Evolutionary conservation across 1,140 invertebrate genomes (phyloP), one percentile per base, ranked within the genome.

Genomic region (Globodera rostochiensis): DNA sequence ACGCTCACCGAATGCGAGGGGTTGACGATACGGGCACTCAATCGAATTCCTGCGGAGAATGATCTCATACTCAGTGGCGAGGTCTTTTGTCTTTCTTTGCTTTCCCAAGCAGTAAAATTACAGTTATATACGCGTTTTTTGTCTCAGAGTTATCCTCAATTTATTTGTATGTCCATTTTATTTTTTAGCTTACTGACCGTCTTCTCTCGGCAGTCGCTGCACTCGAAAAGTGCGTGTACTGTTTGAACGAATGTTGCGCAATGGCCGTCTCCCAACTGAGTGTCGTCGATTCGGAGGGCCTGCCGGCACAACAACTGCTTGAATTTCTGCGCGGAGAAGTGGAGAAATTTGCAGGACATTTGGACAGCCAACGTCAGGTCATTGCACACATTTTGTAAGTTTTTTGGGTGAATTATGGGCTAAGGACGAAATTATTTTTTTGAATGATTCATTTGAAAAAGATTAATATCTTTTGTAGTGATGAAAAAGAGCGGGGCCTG

Each of bases 251-350:
- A 47, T 69, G 66, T 21, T 78, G 77, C 46, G 66, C 64, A 49
- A 78, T 78, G 77, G 64, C 77, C 53, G 70, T 50, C 36, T 78
- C 77, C 49, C 64, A 78, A 69, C 21, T 78, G n/a, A 49, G 60
- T 45, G 70, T 25, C 13, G 77, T 64, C 7, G 75, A 70, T 36
- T 70, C 21, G 67, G 87, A 90, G 47, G 85, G 87, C 8, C 85
- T 88, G 19, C 70, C 83, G 6, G 75, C 82, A 9, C 75, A 70
- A 8, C 64, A 90, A 82, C 66, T 88, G 19, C 84, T 84, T 70
- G 87, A 88, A 57, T 84, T 90, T 69, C 70, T 88, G 9, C 87
- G 87, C 45, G 66, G 74, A 21, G 80, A 79, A 11, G 87, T 88
- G 15, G 87, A 89, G 46, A 89, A 90, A 74, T 49, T 57, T 36